Percentiles rank a stretch among this genome's conserved stretches.
phyloP scores from a whole-genome alignment of 2,797 vertebrate species.

The Champsocephalus gunnari region DNA sequence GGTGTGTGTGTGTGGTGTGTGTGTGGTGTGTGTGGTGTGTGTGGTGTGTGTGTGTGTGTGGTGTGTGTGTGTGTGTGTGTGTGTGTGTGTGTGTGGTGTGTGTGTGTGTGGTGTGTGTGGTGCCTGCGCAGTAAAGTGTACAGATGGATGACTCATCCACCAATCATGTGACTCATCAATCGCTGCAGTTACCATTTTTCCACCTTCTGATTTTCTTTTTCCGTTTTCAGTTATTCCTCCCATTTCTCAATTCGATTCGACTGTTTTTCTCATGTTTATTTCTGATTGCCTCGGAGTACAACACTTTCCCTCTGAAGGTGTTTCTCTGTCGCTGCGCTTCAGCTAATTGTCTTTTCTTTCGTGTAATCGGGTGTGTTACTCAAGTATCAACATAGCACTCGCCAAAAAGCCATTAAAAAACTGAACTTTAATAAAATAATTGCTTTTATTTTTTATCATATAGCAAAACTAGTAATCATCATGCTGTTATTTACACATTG shows the following conservation, averaged over 20 bases:
- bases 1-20: constrained; percentile 21
- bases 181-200: constrained; percentile 85
- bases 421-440: constrained; percentile 98
- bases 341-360: constrained; percentile 15
- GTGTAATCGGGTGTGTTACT: constrained; percentile 7
- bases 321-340: constrained; percentile 22
- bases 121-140: constrained; percentile 85
- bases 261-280: constrained; percentile 37
- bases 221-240: constrained; percentile 57
- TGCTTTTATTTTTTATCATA: constrained; percentile 95
- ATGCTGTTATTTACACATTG: constrained; percentile 97
- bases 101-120: constrained; percentile 28
- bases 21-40: constrained; percentile 37
- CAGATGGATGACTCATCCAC: constrained; percentile 89
- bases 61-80: neutral
- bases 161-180: constrained; percentile 91
- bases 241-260: constrained; percentile 40
- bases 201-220: constrained; percentile 55
- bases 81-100: constrained; percentile 38
- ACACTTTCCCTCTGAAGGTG: constrained; percentile 35
- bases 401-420: constrained; percentile 89
- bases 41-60: constrained; percentile 20
- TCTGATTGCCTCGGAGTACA: constrained; percentile 39
- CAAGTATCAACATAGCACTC: constrained; percentile 67
- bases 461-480: constrained; percentile 98